Evolutionary conservation across 2,797 vertebrate species (phyloP).

Genomic region (Xyrichtys novacula): DNA sequence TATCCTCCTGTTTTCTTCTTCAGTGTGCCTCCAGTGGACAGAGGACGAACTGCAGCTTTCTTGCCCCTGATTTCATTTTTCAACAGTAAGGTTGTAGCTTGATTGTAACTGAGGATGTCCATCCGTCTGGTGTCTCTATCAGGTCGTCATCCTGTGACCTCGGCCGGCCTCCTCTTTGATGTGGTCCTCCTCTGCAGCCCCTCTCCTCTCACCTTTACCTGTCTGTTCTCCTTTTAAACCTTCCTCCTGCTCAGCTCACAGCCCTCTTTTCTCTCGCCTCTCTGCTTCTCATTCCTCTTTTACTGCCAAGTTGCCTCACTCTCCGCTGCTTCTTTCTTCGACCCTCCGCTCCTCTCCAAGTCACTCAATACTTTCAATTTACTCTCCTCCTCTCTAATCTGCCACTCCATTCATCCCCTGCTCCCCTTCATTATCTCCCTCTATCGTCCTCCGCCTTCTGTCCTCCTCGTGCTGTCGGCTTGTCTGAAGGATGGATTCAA

Average conservation of each 20-base stretch:
- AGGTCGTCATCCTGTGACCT: conserved; percentile 15
- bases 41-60: not conserved
- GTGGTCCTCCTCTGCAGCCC: conserved; percentile 27
- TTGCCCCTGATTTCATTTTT: not conserved
- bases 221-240: conserved; percentile 43
- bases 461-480: conserved; percentile 57
- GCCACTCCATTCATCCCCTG: conserved; percentile 78
- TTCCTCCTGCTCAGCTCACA: conserved; percentile 25
- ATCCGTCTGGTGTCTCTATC: conserved; percentile 16
- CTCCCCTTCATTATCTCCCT: conserved; percentile 74
- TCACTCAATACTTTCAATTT: conserved; percentile 85
- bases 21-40: not conserved
- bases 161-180: conserved; percentile 41
- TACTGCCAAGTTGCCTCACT: conserved; percentile 54
- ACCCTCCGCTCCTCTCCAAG: conserved; percentile 73
- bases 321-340: conserved; percentile 69
- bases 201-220: conserved; percentile 33
- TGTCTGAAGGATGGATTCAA: conserved; percentile 66
- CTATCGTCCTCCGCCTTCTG: conserved; percentile 73
- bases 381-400: conserved; percentile 83
- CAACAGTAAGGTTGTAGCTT: not conserved
- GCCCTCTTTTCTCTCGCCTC: conserved; percentile 36
- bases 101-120: conserved; percentile 10
- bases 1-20: too few relatives aligned
- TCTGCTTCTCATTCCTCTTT: conserved; percentile 62